These are phyloP conservation scores for Trachelus stipa DNA, from an alignment of 2,888 invertebrate species.

Conservation along the genomic window DNA sequence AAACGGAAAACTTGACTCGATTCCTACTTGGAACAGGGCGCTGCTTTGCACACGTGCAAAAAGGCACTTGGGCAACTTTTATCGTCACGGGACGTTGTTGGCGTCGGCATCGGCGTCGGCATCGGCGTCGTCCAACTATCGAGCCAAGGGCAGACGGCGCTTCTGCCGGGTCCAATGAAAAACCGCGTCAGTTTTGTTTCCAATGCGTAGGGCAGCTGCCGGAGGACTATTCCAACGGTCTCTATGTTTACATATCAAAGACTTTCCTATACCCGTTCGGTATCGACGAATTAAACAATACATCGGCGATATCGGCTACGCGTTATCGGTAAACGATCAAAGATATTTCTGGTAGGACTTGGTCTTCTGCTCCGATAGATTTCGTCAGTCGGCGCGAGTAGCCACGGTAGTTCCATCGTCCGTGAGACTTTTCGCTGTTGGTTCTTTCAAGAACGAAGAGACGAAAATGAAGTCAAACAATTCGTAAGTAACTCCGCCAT, in stretches of 20 bases:
- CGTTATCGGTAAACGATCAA: neutral
- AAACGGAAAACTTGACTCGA: neutral
- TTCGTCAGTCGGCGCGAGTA: neutral
- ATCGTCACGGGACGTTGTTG: too few relatives aligned
- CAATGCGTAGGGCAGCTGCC: neutral
- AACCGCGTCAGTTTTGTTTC: neutral
- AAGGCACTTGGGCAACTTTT: too few relatives aligned
- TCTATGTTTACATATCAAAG: neutral
- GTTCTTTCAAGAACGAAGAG: neutral
- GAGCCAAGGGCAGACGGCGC: neutral
- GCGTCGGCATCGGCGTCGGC: too few relatives aligned
- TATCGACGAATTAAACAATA: neutral
- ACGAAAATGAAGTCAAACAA: neutral
- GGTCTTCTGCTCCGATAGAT: neutral
- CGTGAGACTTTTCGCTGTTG: neutral
- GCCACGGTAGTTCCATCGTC: neutral
- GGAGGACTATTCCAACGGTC: neutral
- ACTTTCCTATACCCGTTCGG: accelerated
- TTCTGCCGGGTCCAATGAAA: neutral
- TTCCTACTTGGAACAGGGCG: neutral
- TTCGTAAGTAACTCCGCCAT: neutral
- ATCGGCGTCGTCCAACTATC: neutral
- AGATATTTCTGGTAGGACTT: neutral
- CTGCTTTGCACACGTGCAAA: too few relatives aligned
- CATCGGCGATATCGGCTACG: neutral